Percentiles rank a stretch among this genome's conserved stretches.
Conservation (phyloP, 2,797 vertebrate genomes). For the Astyanax mexicanus region DNA sequence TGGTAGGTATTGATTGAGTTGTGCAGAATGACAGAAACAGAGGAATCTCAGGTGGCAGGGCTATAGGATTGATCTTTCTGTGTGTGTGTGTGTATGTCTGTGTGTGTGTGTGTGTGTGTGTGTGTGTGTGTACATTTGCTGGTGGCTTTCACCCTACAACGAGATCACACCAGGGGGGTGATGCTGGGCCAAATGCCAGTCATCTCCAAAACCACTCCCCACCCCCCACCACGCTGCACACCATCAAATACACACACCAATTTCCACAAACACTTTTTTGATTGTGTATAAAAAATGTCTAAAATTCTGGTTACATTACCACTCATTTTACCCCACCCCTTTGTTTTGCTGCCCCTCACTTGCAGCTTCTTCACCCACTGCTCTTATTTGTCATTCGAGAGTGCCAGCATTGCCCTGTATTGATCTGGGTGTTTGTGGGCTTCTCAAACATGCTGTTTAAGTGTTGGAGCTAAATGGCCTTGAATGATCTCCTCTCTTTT, state of each 20-base stretch:
- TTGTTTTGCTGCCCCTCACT: not conserved
- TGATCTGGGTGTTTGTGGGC: not conserved
- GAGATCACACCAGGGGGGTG: slow-evolving; percentile 69
- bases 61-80: slow-evolving; percentile 82
- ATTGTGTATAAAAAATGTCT: too few relatives aligned
- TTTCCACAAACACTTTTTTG: not conserved
- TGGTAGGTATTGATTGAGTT: slow-evolving; percentile 84
- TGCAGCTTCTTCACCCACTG: slow-evolving; percentile 5
- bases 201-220: too few relatives aligned
- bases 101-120: slow-evolving; percentile 29
- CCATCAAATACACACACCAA: slow-evolving; percentile 17
- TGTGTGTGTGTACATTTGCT: slow-evolving; percentile 20
- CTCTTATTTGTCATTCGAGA: slow-evolving; percentile 21
- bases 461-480: slow-evolving; percentile 28
- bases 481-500: slow-evolving; percentile 31
- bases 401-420: slow-evolving; percentile 1
- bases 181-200: slow-evolving; percentile 63
- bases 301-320: not conserved
- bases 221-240: slow-evolving; percentile 54
- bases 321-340: too few relatives aligned
- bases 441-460: slow-evolving; percentile 25
- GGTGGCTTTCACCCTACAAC: slow-evolving; percentile 78
- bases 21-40: slow-evolving; percentile 86
- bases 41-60: slow-evolving; percentile 89
- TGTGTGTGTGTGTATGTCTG: slow-evolving; percentile 18